phyloP scores from a whole-genome alignment of 2,888 invertebrate species.

The Hemistola chrysoprasaria region DNA sequence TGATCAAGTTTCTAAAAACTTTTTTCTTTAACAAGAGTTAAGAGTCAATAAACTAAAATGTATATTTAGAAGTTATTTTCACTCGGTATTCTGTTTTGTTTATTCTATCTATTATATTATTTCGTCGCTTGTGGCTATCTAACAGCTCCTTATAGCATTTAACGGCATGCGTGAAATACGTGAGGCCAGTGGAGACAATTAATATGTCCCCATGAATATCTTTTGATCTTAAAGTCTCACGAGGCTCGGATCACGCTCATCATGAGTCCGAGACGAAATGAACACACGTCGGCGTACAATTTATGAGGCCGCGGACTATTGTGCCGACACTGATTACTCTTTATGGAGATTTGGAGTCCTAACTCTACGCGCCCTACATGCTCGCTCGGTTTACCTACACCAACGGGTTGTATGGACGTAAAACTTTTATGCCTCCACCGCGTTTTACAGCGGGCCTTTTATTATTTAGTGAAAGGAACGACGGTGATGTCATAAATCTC shows the following conservation, averaged over 20 bases:
- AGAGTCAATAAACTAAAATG: too few species aligned
- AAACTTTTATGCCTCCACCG: slow-evolving; percentile 78
- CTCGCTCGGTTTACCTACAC: slow-evolving; percentile 63
- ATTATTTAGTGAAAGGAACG: slow-evolving; percentile 82
- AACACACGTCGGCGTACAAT: slow-evolving; percentile 59
- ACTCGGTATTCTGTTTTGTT: too few species aligned
- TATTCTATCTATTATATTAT: too few species aligned
- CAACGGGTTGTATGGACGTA: slow-evolving; percentile 79
- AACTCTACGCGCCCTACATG: slow-evolving; percentile 56
- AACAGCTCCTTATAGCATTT: neutral
- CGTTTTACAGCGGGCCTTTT: slow-evolving; percentile 81
- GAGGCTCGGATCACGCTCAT: slow-evolving; percentile 9
- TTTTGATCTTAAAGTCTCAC: slow-evolving; percentile 17
- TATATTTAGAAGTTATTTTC: too few species aligned
- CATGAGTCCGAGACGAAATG: slow-evolving; percentile 41
- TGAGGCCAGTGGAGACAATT: slow-evolving; percentile 20
- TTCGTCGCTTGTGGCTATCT: too few species aligned
- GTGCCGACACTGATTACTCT: slow-evolving; percentile 75
- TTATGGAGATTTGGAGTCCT: slow-evolving; percentile 73
- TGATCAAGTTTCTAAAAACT: too few species aligned
- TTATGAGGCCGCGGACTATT: slow-evolving; percentile 64
- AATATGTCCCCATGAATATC: slow-evolving; percentile 17
- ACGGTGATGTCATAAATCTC: slow-evolving; percentile 81
- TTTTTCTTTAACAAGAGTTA: too few species aligned
- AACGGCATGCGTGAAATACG: neutral